Base-by-base conservation (phyloP, 2,888 invertebrate species). In the Cenopis cana region DNA sequence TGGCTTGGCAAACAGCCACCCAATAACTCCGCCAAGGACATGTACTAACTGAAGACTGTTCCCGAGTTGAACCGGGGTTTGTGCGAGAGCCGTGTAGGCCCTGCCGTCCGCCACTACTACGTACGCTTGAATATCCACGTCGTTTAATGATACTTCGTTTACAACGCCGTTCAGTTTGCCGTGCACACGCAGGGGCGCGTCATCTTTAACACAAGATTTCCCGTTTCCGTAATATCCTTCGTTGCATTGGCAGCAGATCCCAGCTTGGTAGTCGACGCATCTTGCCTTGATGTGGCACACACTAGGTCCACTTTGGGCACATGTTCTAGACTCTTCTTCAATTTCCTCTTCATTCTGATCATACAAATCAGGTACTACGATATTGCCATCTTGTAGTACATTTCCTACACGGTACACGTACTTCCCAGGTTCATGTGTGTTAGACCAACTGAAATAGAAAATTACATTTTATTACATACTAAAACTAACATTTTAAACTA, bases 221-320 rank as follows among this genome's bases (percentile, higher is more conserved):
- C 99, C 99, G 85, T 99, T 99, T 74, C 99, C 99, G 83, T 97
- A 98, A 89, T 93, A 98, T 8, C 97, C 97, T n/a, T 94, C 90
- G 49, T 95, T 94, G 85, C 99, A 99, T 74, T 95, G 93, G 85
- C 99, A 99, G 84, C 99, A 99, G 85, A 97, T 98, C 10, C 99
- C 99, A 41, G 94, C 94, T 62, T 95, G 94, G 81, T 96, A 96
- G 86, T 99, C 98, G 8, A 95, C 91, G 85, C 99, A 99, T 67
- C 94, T 94, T 0, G 98, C 98, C 79, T 96, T 95, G 55, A 95
- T 94, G 84, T 98, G 97, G 82, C 99, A 99, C 55, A 95, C 94
- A 52, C 95, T 95, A 9, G 96, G 94, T 0, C 95, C 96, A 67
- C 95, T 95, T 54, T 94, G 94, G 4, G 94, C 91, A 78, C 96